Evolutionary conservation across 2,797 vertebrate species (phyloP), one percentile per base, ranked within the genome.

Genomic region (Spinus pinus): DNA sequence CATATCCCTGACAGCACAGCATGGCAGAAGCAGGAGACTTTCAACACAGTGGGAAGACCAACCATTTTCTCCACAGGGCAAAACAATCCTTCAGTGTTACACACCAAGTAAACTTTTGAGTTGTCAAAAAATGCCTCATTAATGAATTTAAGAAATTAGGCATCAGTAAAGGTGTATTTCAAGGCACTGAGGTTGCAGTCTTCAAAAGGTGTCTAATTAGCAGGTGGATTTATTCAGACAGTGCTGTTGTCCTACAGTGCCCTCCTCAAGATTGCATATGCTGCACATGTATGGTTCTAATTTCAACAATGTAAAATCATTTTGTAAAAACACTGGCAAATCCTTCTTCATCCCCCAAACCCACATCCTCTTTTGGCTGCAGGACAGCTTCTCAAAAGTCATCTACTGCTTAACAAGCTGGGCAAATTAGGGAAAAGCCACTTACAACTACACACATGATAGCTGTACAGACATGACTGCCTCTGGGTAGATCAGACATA

Each of bases 351-450:
- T 9, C 35, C 44, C 57, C 13, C 10, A 28, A 79, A 92, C 91
- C 31, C 89, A 93, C 84, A 93, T 95, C 94, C 92, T 91, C 93
- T 96, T 93, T 88, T 93, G 94, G 95, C 91, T 88, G 50, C n/a
- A 66, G 42, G 27, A 93, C 69, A 94, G 66, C 75, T 94, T 67
- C 84, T 89, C 81, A 74, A 85, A 69, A 85, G 35, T 54, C 30
- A 74, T 81, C 91, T 90, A 58, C 57, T 69, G 28, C 79, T 88
- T 79, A 83, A 60, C 72, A 77, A 81, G 66, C 69, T 79, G 56
- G 44, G 44, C 87, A 84, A 83, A 90, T 72, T 18, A 81, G 24
- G 50, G 66, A 33, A 93, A 89, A 92, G 62, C 47, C 58, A 61
- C 86, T 92, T 81, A 60, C 1, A 2, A 49, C 60, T 89, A 78